Evolutionary conservation across 2,888 invertebrate species (phyloP), one percentile per base, ranked within the genome.

Genomic region (Cenopis cana): DNA sequence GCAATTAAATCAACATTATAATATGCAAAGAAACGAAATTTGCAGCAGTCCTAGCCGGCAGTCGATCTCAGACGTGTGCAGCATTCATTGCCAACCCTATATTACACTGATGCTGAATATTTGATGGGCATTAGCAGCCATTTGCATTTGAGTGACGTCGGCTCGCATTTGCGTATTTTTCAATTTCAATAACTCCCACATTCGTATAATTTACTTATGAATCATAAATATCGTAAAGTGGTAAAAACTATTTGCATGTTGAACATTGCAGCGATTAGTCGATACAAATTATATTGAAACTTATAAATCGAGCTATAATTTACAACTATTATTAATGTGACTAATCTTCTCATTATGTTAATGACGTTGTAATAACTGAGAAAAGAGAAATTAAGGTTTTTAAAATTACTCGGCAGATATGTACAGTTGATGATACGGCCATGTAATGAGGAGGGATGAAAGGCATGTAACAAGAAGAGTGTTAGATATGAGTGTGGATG

Each of bases 31-130:
- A n/a, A n/a, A n/a, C 57, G 66, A 67, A 57, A 57, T 57, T 38
- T 46, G 49, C 52, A 10, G 41, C 60, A 61, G 33, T 60, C 57
- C 60, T 66, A 70, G 73, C 33, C 50, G 61, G 69, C 69, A 72
- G 78, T 80, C 83, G 84, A 85, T 85, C 82, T 83, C 76, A 77
- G 74, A 84, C 85, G 84, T 82, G 86, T 76, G 74, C 77, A 71
- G 84, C 79, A 81, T 85, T 81, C 79, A 81, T 77, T 73, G 75
- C 74, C 74, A 68, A 36, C 64, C 62, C 55, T 57, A 46, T 76
- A 76, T 76, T 76, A 76, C 72, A 69, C 72, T 79, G 85, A 79
- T 84, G 69, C 69, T 79, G 85, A 79, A 85, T 85, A 84, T 80
- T 80, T 78, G 77, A 74, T 73, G 73, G 5, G 5, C 33, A 33